Conservation (phyloP, 1,140 invertebrate species). For the Cyclina sinensis region DNA sequence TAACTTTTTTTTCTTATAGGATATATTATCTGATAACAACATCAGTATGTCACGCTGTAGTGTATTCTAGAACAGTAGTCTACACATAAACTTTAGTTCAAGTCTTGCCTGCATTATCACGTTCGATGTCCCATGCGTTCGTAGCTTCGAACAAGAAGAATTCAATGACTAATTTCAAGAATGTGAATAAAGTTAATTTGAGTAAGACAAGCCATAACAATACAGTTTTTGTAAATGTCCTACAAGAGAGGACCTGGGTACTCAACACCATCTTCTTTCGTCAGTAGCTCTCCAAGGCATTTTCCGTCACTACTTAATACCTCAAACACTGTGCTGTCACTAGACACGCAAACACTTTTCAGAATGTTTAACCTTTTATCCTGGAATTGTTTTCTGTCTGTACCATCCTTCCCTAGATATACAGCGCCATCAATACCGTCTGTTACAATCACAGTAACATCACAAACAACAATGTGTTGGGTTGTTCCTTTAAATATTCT, state of each 20-base stretch:
- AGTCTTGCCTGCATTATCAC: too few species aligned
- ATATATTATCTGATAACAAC: too few species aligned
- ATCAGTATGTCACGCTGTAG: too few species aligned
- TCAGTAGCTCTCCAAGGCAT: not conserved
- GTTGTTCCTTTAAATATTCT: not conserved
- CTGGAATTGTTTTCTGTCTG: not conserved
- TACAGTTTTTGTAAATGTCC: not conserved
- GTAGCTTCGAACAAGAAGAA: too few species aligned
- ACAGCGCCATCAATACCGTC: not conserved
- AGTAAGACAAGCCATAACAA: not conserved
- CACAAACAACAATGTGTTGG: not conserved
- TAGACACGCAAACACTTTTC: not conserved
- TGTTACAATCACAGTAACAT: not conserved
- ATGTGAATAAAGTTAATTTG: too few species aligned
- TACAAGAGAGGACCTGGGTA: not conserved
- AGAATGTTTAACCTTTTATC: not conserved
- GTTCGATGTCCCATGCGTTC: too few species aligned
- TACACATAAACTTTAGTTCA: too few species aligned
- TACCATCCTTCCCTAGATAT: not conserved
- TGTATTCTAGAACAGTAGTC: too few species aligned
- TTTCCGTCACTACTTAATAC: not conserved
- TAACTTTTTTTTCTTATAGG: too few species aligned
- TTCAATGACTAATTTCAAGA: too few species aligned
- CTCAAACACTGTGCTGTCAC: not conserved
- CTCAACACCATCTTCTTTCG: not conserved